Base-by-base conservation (phyloP, 2,797 vertebrate species). In the Danio choprae region DNA sequence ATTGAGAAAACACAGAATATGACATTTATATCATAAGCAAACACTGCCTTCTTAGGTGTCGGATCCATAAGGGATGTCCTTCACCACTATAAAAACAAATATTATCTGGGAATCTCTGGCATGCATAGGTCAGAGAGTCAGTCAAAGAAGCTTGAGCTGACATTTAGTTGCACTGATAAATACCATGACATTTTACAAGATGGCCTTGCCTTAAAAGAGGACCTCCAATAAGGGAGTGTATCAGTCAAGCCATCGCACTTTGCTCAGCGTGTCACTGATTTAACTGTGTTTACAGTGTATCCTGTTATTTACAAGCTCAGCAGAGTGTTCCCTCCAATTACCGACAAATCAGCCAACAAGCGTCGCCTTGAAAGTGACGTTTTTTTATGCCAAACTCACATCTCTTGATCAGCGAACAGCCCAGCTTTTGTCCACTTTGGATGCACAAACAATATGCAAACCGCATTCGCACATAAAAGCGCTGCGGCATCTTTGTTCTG, bases 151-250 rank as follows among this genome's bases (percentile, higher is more conserved):
- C 86, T 79, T 81, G 67, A 40, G 83, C 83, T 86, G 86, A 87
- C 84, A 87, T 87, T 87, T 86, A 77, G 83, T 87, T 86, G 73
- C 73, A 80, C 80, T 82, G 83, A 86, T 86, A 84, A 87, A 87
- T 87, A 87, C 79, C 86, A 87, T 87, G 86, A 87, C 84, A 87
- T 87, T 87, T 86, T 84, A 87, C 77, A 86, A 86, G 85, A 84
- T 81, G 81, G 81, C 85, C 72, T 83, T 83, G 81, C 79, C 64
- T 84, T 87, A 86, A 84, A 87, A 83, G 65, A 82, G 79, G 83
- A 81, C 83, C 86, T 69, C 83, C 86, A 74, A 84, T 67, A 80
- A 86, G 81, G 77, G 74, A 86, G 73, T 78, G 58, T 80, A 84
- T 79, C 84, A 83, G 84, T 87, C 82, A 77, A 86, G 74, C 64